Conservation (phyloP, 2,888 invertebrate genomes). For the Agriopis aurantiaria region DNA sequence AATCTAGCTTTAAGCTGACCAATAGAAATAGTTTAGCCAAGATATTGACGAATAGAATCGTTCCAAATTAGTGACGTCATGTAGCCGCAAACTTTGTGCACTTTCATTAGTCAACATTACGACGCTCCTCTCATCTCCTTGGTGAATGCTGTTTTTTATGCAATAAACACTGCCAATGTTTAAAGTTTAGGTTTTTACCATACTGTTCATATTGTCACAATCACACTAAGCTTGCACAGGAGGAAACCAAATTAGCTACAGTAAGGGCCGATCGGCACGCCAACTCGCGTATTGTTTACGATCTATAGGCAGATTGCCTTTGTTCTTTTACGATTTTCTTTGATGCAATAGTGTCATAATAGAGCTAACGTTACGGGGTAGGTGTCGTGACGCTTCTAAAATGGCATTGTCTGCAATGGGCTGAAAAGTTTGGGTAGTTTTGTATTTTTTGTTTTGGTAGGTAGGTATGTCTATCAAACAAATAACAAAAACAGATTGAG, state of each 20-base stretch:
- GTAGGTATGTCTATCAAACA: too few relatives aligned
- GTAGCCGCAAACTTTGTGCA: too few relatives aligned
- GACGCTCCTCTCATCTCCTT: too few relatives aligned
- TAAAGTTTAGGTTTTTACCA: not conserved
- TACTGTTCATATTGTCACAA: slow-evolving; percentile 14
- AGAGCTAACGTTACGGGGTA: slow-evolving; percentile 30
- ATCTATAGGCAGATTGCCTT: slow-evolving; percentile 47
- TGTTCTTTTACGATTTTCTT: slow-evolving; percentile 46
- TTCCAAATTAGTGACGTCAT: too few relatives aligned
- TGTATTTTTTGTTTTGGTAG: not conserved
- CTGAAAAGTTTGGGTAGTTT: not conserved
- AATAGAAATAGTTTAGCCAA: not conserved
- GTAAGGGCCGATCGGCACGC: slow-evolving; percentile 68
- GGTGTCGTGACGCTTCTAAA: slow-evolving; percentile 12
- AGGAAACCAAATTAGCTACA: slow-evolving; percentile 31
- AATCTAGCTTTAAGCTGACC: too few relatives aligned
- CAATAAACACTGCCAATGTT: not conserved
- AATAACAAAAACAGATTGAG: too few relatives aligned
- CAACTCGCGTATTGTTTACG: slow-evolving; percentile 57
- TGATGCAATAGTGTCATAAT: slow-evolving; percentile 43
- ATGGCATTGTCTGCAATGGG: slow-evolving; percentile 7
- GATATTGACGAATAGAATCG: not conserved
- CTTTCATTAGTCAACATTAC: too few relatives aligned
- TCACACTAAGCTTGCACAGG: slow-evolving; percentile 8
- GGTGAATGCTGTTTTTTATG: not conserved